Base-by-base conservation (phyloP, 2,113 vertebrate genomes). In the Chloebia gouldiae region DNA sequence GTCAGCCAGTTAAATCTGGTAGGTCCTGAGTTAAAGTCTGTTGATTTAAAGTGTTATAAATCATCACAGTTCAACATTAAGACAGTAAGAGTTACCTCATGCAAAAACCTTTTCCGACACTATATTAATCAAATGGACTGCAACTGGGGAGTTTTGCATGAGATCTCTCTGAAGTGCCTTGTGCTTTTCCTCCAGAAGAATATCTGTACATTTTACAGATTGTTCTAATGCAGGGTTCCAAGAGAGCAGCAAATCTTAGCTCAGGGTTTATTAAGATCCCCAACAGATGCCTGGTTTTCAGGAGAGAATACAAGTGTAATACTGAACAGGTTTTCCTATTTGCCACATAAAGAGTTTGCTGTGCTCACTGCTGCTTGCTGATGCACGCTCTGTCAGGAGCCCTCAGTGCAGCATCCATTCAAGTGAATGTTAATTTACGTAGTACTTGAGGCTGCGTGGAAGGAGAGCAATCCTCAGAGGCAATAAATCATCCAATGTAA, bases 311-410 rank as follows among this genome's bases (percentile, higher is more conserved):
- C 80, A 81, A 88, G 54, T 40, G 60, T 71, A 83, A 93, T 75
- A 61, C 72, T 39, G 92, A 95, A 81, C 93, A 96, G 93, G 90
- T 95, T 96, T 93, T 94, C 76, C 95, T 83, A 27, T 88, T 92
- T 95, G 88, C 90, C 82, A 92, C 88, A 77, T 72, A 72, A 86
- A 90, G 90, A 51, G 63, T 81, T 88, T 83, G 64, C 92, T 51
- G 60, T 78, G 85, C 79, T 77, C 76, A 13, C 76, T 90, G 88
- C 93, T 92, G 88, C 88, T 94, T 88, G 84, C 87, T 77, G 85
- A 78, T 93, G 88, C 92, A 27, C 21, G 1, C 66, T 82, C 80
- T 93, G 91, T 37, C 93, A 83, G 35, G 69, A 81, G 64, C 69
- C 89, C 75, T 82, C 79, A 68, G 17, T 10, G 82, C 90, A 88